phyloP scores from a whole-genome alignment of 2,797 vertebrate species.

The Bovichtus diacanthus region DNA sequence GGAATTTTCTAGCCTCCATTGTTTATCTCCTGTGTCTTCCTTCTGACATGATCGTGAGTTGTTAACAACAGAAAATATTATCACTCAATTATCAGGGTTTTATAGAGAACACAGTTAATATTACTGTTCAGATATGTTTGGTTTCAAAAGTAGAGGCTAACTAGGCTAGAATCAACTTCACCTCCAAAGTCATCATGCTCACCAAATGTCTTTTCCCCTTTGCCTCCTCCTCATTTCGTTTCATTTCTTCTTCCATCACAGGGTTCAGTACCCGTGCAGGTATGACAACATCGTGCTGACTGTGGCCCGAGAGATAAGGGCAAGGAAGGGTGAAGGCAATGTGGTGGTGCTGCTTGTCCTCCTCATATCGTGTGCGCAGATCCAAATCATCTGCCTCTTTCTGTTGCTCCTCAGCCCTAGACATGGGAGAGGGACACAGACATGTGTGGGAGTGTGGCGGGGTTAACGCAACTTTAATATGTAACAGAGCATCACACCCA shows the following conservation, averaged over 20 bases:
- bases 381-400: slow-evolving; percentile 66
- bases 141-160: neutral
- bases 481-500: neutral
- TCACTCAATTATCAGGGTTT: neutral
- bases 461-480: slow-evolving; percentile 22
- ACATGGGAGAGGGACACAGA: slow-evolving; percentile 28
- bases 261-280: slow-evolving; percentile 5
- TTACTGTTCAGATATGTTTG: neutral
- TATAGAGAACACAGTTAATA: neutral
- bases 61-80: neutral
- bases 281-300: slow-evolving; percentile 29
- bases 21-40: slow-evolving; percentile 3
- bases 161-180: neutral
- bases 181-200: slow-evolving; percentile 16
- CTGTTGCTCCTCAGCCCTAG: slow-evolving; percentile 42
- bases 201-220: slow-evolving; percentile 28
- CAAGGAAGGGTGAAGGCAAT: slow-evolving; percentile 25
- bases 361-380: slow-evolving; percentile 34
- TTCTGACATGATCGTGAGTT: slow-evolving; percentile 17
- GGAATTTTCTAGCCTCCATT: slow-evolving; percentile 12
- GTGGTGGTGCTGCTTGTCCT: slow-evolving; percentile 59
- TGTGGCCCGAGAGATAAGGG: slow-evolving; percentile 39
- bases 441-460: slow-evolving; percentile 9
- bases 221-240: slow-evolving; percentile 25
- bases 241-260: slow-evolving; percentile 38